These are phyloP conservation scores for Arctopsyche grandis DNA, from an alignment of 1,140 invertebrate genomes.

Conservation along the genomic window DNA sequence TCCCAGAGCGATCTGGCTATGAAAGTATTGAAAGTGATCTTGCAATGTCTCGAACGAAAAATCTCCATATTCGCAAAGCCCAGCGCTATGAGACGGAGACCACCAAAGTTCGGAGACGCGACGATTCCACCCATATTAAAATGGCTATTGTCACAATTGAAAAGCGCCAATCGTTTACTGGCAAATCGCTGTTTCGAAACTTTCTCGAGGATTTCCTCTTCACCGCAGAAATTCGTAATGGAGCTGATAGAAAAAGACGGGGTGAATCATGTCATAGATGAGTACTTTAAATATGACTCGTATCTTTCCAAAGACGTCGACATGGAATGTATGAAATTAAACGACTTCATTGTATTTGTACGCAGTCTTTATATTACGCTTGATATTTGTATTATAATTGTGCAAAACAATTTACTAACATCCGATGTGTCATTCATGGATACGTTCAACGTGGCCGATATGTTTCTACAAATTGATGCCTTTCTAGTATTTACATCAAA, in stretches of 20 bases:
- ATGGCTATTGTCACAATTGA: constrained; percentile 47
- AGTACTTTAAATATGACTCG: constrained; percentile 37
- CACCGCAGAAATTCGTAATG: neutral
- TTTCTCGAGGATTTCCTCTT: constrained; percentile 21
- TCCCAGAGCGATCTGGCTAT: constrained; percentile 22
- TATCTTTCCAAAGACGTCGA: neutral
- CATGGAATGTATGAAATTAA: neutral
- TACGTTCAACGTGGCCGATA: neutral
- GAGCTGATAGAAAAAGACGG: constrained; percentile 30
- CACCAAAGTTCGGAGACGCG: constrained; percentile 38
- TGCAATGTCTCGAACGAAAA: constrained; percentile 43
- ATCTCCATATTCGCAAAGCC: constrained; percentile 37
- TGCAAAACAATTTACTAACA: neutral
- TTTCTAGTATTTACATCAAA: neutral
- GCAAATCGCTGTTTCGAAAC: constrained; percentile 31
- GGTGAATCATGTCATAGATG: neutral
- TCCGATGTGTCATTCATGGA: neutral
- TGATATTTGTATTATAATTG: constrained; percentile 7
- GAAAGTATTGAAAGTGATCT: constrained; percentile 40
- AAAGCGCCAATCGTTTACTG: constrained; percentile 11
- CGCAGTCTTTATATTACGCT: constrained; percentile 5
- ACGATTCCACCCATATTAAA: constrained; percentile 36
- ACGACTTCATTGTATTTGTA: neutral
- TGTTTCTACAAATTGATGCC: neutral
- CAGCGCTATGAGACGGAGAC: constrained; percentile 26